Conservation (phyloP, 30 jellyfish, hydroid and myxozoan genomes). For the Chironex yamaguchii region DNA sequence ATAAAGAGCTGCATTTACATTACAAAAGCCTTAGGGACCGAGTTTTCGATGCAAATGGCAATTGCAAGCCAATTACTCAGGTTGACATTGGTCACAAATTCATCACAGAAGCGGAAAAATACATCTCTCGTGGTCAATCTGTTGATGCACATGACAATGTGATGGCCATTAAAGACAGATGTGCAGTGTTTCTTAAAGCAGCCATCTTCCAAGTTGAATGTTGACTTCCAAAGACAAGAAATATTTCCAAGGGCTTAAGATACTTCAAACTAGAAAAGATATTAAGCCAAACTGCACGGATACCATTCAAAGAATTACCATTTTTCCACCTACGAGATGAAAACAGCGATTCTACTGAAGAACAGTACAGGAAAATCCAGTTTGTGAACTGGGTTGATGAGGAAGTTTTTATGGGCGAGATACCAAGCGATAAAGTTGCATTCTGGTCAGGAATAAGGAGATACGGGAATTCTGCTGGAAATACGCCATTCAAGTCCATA, state of each 20-base stretch:
- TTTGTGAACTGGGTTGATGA: slow-evolving; percentile 40
- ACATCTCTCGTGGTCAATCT: neutral
- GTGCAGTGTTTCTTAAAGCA: slow-evolving; percentile 3
- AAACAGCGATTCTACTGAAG: slow-evolving; percentile 33
- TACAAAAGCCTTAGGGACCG: slow-evolving; percentile 8
- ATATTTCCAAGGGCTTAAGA: neutral
- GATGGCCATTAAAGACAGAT: neutral
- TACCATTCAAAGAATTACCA: too few species aligned
- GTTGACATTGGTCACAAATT: slow-evolving; percentile 31
- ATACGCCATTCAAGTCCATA: neutral
- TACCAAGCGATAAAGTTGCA: slow-evolving; percentile 25
- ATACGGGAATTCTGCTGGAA: too few species aligned
- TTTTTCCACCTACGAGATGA: slow-evolving; percentile 55
- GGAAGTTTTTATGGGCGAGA: slow-evolving; percentile 23
- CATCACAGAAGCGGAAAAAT: neutral
- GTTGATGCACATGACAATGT: neutral
- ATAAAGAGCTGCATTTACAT: slow-evolving; percentile 4
- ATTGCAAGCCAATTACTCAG: neutral
- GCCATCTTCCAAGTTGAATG: slow-evolving; percentile 18
- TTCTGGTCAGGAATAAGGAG: too few species aligned
- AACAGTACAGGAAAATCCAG: slow-evolving; percentile 58
- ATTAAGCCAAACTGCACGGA: too few species aligned
- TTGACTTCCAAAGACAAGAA: slow-evolving; percentile 14
- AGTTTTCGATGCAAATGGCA: neutral
- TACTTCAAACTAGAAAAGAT: too few species aligned